phyloP scores from a whole-genome alignment of 2,113 vertebrate genomes.

The Trichomycterus rosablanca region DNA sequence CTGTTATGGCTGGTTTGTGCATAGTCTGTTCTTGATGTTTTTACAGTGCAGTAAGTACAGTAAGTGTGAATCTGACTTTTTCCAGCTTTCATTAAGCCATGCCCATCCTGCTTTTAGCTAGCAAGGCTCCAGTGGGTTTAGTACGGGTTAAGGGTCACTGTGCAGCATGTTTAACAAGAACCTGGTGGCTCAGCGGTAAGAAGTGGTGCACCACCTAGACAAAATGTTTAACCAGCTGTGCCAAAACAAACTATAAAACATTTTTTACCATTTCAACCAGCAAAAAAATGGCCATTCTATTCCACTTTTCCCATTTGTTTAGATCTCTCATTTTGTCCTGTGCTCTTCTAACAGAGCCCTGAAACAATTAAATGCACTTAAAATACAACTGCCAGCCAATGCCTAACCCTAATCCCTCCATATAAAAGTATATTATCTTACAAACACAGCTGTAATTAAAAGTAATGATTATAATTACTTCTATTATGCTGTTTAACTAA shows the following conservation, averaged over 20 bases:
- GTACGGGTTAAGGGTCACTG: conserved; percentile 34
- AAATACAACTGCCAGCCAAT: too few species aligned
- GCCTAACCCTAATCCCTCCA: too few species aligned
- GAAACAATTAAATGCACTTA: neutral
- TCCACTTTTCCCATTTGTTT: neutral
- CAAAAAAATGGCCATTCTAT: conserved; percentile 26
- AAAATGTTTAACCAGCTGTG: conserved; percentile 40
- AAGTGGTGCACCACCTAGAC: conserved; percentile 37
- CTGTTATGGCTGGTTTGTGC: too few species aligned
- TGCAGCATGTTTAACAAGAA: conserved; percentile 36
- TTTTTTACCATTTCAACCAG: conserved; percentile 50
- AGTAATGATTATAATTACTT: too few species aligned
- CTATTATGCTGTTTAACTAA: too few species aligned
- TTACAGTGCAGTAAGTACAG: neutral
- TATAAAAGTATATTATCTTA: too few species aligned
- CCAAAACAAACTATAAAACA: conserved; percentile 64
- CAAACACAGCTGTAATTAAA: too few species aligned
- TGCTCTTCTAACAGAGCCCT: neutral
- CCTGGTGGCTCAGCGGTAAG: conserved; percentile 49
- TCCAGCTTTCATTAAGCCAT: conserved; percentile 55
- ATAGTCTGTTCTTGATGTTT: too few species aligned
- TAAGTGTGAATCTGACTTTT: conserved; percentile 43
- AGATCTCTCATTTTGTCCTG: neutral
- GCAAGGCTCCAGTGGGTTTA: conserved; percentile 32
- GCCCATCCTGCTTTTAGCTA: conserved; percentile 47